Evolutionary conservation across 2,888 invertebrate genomes (phyloP).

Genomic region (Hoplodrina blanda): DNA sequence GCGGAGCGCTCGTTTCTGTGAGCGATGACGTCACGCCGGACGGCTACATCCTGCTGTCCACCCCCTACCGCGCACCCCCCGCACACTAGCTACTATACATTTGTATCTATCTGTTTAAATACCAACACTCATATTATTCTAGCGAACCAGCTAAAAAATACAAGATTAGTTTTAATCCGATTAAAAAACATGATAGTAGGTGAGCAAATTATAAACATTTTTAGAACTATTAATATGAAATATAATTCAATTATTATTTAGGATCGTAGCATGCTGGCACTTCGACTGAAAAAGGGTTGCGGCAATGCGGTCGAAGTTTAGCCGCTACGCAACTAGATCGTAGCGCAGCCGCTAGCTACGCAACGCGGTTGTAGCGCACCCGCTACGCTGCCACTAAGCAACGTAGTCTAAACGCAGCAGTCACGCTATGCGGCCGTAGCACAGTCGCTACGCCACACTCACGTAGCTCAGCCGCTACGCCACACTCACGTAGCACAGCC

Average conservation of each 20-base stretch:
- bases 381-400: background rate
- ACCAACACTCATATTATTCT: background rate
- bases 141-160: background rate
- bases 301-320: background rate
- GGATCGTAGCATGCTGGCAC: no score
- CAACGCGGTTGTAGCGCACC: background rate
- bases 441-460: background rate
- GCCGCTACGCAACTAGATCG: background rate
- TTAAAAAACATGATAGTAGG: no score
- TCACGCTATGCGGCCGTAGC: background rate
- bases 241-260: no score
- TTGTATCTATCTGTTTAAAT: background rate
- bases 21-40: slow-evolving; percentile 41
- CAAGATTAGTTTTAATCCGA: no score
- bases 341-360: slow-evolving; percentile 5
- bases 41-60: slow-evolving; percentile 26
- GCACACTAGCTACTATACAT: background rate
- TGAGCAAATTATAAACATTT: no score
- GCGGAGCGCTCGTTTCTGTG: background rate
- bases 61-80: background rate
- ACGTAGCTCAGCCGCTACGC: slow-evolving; percentile 1
- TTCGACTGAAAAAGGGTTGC: no score
- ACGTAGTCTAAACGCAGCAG: background rate
- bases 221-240: no score
- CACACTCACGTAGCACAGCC: background rate